Evolutionary conservation across 2,797 vertebrate species (phyloP).

Genomic region (Chloroceryle amazona): DNA sequence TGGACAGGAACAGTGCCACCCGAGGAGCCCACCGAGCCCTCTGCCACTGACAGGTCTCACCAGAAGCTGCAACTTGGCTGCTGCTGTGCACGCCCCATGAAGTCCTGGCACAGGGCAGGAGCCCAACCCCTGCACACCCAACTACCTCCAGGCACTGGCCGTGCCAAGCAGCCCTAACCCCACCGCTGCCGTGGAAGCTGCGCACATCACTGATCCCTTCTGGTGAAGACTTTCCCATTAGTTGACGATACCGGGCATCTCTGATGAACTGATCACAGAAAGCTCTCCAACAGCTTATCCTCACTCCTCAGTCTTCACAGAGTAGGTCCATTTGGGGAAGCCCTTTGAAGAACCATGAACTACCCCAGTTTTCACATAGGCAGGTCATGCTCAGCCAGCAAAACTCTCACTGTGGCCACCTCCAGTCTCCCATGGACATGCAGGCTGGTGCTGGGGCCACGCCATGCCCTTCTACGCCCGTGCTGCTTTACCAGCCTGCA

Average conservation of each 20-base stretch:
- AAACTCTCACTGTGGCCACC: neutral
- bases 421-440: neutral
- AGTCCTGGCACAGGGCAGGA: fast-evolving
- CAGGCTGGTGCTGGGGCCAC: neutral
- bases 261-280: neutral
- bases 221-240: neutral
- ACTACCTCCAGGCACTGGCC: neutral
- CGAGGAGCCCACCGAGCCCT: fast-evolving
- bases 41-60: fast-evolving
- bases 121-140: neutral
- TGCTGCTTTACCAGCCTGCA: neutral
- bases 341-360: neutral
- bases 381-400: neutral
- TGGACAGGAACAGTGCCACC: neutral
- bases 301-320: neutral
- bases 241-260: neutral
- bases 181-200: fast-evolving
- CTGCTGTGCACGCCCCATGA: neutral
- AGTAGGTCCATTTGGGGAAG: neutral
- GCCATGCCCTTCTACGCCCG: neutral
- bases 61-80: neutral
- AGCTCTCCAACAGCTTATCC: neutral
- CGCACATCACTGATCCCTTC: neutral
- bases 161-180: neutral
- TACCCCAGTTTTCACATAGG: neutral